Evolutionary conservation across 2,888 invertebrate species (phyloP).

Genomic region (Patella pellucida): DNA sequence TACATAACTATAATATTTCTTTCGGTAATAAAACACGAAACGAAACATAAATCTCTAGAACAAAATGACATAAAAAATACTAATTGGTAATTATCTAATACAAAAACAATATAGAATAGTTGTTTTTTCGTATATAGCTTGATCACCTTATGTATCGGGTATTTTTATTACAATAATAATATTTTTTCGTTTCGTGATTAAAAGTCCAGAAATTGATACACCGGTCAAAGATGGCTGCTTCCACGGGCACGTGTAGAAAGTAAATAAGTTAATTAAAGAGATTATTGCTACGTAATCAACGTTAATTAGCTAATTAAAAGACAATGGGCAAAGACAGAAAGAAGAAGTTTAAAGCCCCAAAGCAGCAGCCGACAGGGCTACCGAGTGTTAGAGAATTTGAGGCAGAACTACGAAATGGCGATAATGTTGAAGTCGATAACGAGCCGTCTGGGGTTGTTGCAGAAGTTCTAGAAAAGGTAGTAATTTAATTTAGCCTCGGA

Average conservation of each 20-base stretch:
- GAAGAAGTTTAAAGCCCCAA: slow-evolving; percentile 50
- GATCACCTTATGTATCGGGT: too few relatives aligned
- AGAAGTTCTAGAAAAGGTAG: slow-evolving; percentile 24
- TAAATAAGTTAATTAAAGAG: too few relatives aligned
- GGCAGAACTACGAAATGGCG: slow-evolving; percentile 31
- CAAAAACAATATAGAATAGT: too few relatives aligned
- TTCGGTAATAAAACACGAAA: too few relatives aligned
- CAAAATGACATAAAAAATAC: too few relatives aligned
- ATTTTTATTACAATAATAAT: too few relatives aligned
- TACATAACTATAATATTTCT: too few relatives aligned
- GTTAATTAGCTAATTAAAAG: neutral
- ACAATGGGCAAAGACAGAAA: slow-evolving; percentile 58
- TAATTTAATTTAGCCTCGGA: neutral
- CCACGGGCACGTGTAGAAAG: neutral
- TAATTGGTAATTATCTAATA: too few relatives aligned
- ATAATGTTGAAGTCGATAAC: slow-evolving; percentile 20
- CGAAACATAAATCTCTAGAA: too few relatives aligned
- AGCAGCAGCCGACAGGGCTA: slow-evolving; percentile 51
- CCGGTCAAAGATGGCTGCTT: neutral
- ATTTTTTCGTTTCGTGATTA: too few relatives aligned
- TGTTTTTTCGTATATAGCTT: too few relatives aligned
- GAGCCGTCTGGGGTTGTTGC: slow-evolving; percentile 16
- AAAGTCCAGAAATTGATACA: too few relatives aligned
- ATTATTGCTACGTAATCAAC: neutral
- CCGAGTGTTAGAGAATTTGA: slow-evolving; percentile 49